A percentile compares a stretch with the other conserved stretches of the same genome.
Conservation (phyloP, 2,797 vertebrate genomes). For the Lerista edwardsae region DNA sequence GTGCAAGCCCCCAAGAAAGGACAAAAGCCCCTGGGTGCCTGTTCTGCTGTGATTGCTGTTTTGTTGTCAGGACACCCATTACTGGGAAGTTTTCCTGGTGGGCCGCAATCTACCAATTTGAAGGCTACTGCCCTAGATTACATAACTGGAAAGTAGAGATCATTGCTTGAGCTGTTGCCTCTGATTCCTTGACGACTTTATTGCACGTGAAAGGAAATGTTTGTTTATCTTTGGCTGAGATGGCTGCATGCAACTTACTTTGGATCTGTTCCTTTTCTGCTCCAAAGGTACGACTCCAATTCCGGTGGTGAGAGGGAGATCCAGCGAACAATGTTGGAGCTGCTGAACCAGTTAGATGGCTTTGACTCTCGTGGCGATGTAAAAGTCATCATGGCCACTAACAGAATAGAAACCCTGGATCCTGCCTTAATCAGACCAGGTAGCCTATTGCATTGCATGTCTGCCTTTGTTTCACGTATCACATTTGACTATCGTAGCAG, state of each 20-base stretch:
- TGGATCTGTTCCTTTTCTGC: background rate
- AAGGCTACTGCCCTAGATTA: no score
- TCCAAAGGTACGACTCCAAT: conserved; percentile 92
- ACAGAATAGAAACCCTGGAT: conserved; percentile 96
- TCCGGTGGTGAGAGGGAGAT: conserved; percentile 96
- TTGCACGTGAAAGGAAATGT: background rate
- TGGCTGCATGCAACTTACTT: background rate
- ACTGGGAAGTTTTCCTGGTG: no score
- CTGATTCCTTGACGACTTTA: background rate
- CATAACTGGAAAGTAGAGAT: no score
- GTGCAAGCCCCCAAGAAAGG: no score
- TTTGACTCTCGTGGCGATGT: conserved; percentile 97
- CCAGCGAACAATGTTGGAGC: conserved; percentile 96
- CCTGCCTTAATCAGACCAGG: conserved; percentile 97
- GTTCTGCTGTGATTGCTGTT: no score
- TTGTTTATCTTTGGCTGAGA: background rate
- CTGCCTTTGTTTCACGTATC: background rate
- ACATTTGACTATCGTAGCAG: background rate
- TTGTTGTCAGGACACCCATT: no score
- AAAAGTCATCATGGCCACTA: conserved; percentile 99
- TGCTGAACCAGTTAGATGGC: conserved; percentile 95
- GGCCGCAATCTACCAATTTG: no score
- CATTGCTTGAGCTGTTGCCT: background rate
- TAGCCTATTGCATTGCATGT: conserved; percentile 40
- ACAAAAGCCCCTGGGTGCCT: no score